Base-by-base conservation (phyloP, 2,888 invertebrate genomes). In the Apocheima hispidaria region DNA sequence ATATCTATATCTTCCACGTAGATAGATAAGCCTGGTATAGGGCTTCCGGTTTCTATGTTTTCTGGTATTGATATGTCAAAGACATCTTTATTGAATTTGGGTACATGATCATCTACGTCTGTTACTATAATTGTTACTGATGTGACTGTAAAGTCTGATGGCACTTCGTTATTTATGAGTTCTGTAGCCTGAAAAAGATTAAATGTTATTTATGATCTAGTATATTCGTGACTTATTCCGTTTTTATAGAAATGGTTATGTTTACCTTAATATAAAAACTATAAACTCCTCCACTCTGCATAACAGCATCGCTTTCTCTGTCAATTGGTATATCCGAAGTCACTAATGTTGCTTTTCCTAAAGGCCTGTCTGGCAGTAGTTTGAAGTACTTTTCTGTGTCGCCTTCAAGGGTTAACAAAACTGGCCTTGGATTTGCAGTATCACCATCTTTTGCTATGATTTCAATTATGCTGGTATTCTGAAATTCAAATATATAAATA, bases 361-460 rank as follows among this genome's bases (percentile, higher is more conserved):
- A 86, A n/a, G 93, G 92, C 9, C 93, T 90, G 18, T 94, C 88
- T 2, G 93, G 93, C 0, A 93, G 78, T 4, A 97, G 82, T 35
- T 93, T 92, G 72, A 97, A 97, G 79, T 96, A 96, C 0, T 94
- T 94, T 28, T 95, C 93, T 0, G 88, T 85, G 60, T 97, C 97
- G 38, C 95, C 95, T 79, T 96, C 96, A 12, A 97, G 81, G 0
- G 94, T 94, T 10, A 97, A 78, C n/a, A 94, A 77, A 1, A 97
- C 89, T 50, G 94, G 93, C 43, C 96, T 87, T 0, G 96, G 95
- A 71, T 95, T 95, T 0, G 97, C 97, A 4, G 95, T 94, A 79
- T 98, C 98, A 0, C 97, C 97, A 77, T 98, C 98, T 62, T 95
- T 94, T 0, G 97, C 97, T 69, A 94, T 89, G 0, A 97, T 95